Evolutionary conservation across 2,797 vertebrate genomes (phyloP), one percentile per base, ranked within the genome.

Genomic region (Chelon auratus): DNA sequence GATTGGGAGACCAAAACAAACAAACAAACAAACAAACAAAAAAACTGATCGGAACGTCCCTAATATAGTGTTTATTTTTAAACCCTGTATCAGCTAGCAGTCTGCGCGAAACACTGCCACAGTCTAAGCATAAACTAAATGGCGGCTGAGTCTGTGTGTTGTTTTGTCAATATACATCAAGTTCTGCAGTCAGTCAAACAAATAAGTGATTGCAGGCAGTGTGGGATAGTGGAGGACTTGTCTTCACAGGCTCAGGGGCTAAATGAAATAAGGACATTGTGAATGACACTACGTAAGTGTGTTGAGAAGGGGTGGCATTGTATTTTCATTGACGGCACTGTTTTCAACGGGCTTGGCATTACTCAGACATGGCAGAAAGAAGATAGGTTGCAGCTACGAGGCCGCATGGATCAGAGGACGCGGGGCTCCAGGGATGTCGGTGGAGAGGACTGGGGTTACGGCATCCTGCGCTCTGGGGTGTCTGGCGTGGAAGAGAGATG

Each of bases 401-500:
- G 82, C 51, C 53, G 26, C 52, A 18, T 53, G 57, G 58, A 54
- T 33, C 18, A 1, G 66, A 72, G 72, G 59, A 83, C 2, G 24
- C 54, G 36, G 55, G 59, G 72, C 81, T 85, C 70, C 51, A 45
- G 83, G 80, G 82, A 81, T 50, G 78, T 33, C 20, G 17, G 47
- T 37, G 22, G 14, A 53, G 50, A 57, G 26, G 22, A 45, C 47
- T 65, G 65, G 71, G 78, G 75, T 78, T 76, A 73, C 62, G 72
- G 76, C 67, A 43, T 65, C 53, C 52, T 59, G 67, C 83, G 75
- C 69, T 76, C 53, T 1, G 30, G 62, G 68, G 59, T 24, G 59
- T 77, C 43, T 74, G 77, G 48, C 58, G 66, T 45, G 54, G 62
- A 78, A 77, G 78, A 85, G 75, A 78, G 81, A 89, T 84, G 90